Evolutionary conservation across 2,113 vertebrate genomes (phyloP).

Genomic region (Pseudolaguvia tuberculata): DNA sequence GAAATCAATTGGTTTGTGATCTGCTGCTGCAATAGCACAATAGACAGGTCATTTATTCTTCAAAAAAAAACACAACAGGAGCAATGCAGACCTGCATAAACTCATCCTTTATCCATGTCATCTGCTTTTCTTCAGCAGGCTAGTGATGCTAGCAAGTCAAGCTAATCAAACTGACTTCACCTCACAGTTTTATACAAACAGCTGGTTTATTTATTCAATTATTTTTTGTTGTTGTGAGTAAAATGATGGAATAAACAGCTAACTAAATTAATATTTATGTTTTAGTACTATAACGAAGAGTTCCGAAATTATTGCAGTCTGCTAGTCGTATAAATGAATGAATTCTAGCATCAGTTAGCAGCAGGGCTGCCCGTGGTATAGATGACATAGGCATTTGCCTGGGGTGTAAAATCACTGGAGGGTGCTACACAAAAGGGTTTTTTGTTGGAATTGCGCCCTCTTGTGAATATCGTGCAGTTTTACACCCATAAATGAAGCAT

Average conservation of each 20-base stretch:
- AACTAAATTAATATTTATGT: background rate
- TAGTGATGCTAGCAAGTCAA: background rate
- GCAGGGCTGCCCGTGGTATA: too few species aligned
- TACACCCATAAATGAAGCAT: too few species aligned
- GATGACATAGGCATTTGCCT: too few species aligned
- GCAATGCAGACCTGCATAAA: slow-evolving; percentile 10
- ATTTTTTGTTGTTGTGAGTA: too few species aligned
- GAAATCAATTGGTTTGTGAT: slow-evolving; percentile 16
- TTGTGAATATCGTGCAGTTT: too few species aligned
- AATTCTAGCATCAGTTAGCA: too few species aligned
- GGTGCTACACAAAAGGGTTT: too few species aligned
- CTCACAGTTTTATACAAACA: background rate
- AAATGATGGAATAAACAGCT: background rate
- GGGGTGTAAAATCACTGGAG: too few species aligned
- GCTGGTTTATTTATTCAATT: background rate
- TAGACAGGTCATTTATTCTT: slow-evolving; percentile 19
- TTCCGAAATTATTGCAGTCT: background rate
- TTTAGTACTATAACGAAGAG: background rate
- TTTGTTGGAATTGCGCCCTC: too few species aligned
- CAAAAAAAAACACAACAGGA: slow-evolving; percentile 9
- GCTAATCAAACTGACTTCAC: too few species aligned
- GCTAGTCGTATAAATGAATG: too few species aligned
- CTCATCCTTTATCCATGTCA: slow-evolving; percentile 9
- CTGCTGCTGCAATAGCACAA: slow-evolving; percentile 11
- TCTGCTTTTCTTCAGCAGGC: background rate